A percentile compares a stretch with the other conserved stretches of the same genome.
Evolutionary conservation across 2,113 vertebrate species (phyloP).

Genomic region (Oryzias curvinotus): DNA sequence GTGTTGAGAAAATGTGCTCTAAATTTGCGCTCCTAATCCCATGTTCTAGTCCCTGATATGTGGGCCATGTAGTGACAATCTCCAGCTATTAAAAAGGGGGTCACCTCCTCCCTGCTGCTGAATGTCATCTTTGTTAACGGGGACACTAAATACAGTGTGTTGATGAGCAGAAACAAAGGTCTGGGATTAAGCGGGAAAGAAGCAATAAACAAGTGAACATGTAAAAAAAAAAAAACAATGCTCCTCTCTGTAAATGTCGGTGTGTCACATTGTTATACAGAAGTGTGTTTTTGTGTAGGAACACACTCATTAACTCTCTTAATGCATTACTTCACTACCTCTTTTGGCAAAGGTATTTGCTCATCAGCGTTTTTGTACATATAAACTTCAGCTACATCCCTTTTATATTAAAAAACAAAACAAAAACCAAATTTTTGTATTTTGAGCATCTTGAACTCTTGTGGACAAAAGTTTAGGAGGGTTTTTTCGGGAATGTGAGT

Average conservation of each 20-base stretch:
- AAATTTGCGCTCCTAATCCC: constrained; percentile 46
- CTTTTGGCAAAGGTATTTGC: neutral
- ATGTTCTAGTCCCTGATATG: constrained; percentile 24
- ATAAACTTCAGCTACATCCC: too few relatives aligned
- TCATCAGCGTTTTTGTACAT: too few relatives aligned
- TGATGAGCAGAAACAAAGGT: constrained; percentile 72
- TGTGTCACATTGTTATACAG: constrained; percentile 6
- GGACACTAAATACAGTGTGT: constrained; percentile 52
- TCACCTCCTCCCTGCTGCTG: constrained; percentile 52
- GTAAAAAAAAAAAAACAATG: constrained; percentile 52
- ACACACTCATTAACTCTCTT: neutral
- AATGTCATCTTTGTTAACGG: constrained; percentile 76
- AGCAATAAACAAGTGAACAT: constrained; percentile 47
- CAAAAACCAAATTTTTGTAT: too few relatives aligned
- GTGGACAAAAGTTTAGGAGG: too few relatives aligned
- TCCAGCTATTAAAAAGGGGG: constrained; percentile 61
- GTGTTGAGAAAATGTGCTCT: constrained; percentile 36
- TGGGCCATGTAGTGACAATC: constrained; percentile 53
- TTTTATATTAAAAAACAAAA: too few relatives aligned
- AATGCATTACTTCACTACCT: neutral
- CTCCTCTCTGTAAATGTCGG: constrained; percentile 24
- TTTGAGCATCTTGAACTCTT: too few relatives aligned
- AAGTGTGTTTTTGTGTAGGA: constrained; percentile 6
- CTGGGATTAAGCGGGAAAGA: constrained; percentile 72
- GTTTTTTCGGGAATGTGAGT: too few relatives aligned